These are phyloP conservation scores for Cromileptes altivelis DNA, from an alignment of 2,113 vertebrate genomes.

Conservation along the genomic window DNA sequence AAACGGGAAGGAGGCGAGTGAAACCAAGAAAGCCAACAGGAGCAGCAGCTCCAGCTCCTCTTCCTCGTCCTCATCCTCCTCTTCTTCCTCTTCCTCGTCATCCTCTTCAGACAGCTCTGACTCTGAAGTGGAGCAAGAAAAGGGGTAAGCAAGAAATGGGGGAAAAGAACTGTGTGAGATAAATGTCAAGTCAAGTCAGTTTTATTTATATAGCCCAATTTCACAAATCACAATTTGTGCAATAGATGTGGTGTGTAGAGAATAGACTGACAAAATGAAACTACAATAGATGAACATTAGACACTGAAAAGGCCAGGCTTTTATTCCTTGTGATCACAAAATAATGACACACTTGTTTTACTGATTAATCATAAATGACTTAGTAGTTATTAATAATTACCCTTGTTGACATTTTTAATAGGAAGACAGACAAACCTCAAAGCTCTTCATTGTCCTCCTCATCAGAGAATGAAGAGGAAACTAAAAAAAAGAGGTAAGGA, in stretches of 20 bases:
- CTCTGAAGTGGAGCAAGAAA: slow-evolving; percentile 79
- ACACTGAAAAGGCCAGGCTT: no score
- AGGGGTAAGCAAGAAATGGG: slow-evolving; percentile 67
- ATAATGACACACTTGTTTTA: no score
- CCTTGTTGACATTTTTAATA: slow-evolving; percentile 6
- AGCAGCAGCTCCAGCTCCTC: slow-evolving; percentile 82
- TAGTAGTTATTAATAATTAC: neutral
- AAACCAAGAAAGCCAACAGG: slow-evolving; percentile 42
- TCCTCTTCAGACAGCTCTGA: slow-evolving; percentile 86
- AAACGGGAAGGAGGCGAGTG: slow-evolving; percentile 73
- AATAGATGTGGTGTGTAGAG: no score
- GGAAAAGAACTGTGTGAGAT: neutral
- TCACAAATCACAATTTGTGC: no score
- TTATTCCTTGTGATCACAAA: no score
- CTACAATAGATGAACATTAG: no score
- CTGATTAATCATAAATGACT: neutral
- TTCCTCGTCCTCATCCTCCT: slow-evolving; percentile 75
- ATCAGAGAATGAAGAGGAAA: slow-evolving; percentile 80
- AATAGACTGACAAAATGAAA: no score
- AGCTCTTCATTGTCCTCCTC: slow-evolving; percentile 79
- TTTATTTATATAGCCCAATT: no score
- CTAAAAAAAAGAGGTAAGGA: slow-evolving; percentile 77
- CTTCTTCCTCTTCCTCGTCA: slow-evolving; percentile 77
- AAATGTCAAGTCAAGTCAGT: neutral
- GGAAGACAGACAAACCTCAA: slow-evolving; percentile 45